Evolutionary conservation across 2,797 vertebrate species (phyloP), one percentile per base, ranked within the genome.

Genomic region (Lepidocolaptes lacrymiger): DNA sequence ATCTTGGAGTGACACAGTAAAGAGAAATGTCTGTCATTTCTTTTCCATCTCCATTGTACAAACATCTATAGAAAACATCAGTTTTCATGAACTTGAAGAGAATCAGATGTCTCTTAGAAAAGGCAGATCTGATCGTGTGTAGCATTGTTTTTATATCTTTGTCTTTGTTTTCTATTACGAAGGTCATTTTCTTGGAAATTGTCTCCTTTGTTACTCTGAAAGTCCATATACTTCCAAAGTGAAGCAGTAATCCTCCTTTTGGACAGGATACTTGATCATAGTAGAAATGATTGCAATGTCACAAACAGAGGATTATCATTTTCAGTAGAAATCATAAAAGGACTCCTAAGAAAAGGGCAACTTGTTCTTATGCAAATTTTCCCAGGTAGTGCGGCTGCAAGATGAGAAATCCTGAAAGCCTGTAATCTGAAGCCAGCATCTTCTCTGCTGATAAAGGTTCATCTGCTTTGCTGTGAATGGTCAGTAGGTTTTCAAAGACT

Each of bases 251-350:
- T 87, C 88, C 88, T 88, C 44, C 58, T 84, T 88, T 83, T 79
- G 88, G 88, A 69, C 63, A 76, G 39, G 88, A 51, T 34, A 24
- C n/a, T 91, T 91, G 67, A 93, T 82, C 90, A 48, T 73, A 67
- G 85, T 67, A 82, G 83, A 94, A 96, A 96, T 86, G 15, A 93
- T 96, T 94, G 93, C 89, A 69, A 8, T 93, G 83, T 87, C 91
- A 94, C 91, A 96, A 93, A 93, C 85, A 90, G 52, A 82, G 89
- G 89, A 96, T 96, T 96, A 95, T 89, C 0, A 9, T 81, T 93
- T 91, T 90, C 34, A 4, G 48, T 58, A n/a, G 67, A 88, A 91
- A 78, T 86, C 59, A 85, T 88, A 79, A 95, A 94, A 82, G 39
- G n/a, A 30, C 72, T 91, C 58, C 24, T 37, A 76, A 93, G 58